Percentiles rank a stretch among this genome's conserved stretches.
These are phyloP conservation scores for Gonioctena quinquepunctata DNA, from an alignment of 1,140 invertebrate species.

Conservation along the genomic window DNA sequence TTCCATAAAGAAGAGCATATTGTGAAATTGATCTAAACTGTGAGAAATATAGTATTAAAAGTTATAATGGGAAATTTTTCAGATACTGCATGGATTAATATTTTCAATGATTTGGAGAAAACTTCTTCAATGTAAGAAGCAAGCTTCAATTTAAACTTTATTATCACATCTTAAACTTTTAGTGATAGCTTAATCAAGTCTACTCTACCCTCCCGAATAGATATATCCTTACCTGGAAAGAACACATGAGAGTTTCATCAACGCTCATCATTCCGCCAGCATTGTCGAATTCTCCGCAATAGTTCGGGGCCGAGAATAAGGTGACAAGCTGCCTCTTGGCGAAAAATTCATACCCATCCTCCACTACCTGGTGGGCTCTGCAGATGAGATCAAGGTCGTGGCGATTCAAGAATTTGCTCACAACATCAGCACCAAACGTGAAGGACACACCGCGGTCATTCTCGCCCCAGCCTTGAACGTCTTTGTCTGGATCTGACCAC, in stretches of 20 bases:
- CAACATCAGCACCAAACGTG: constrained; percentile 83
- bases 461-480: constrained; percentile 84
- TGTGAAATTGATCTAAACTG: no score
- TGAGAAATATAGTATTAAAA: no score
- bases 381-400: constrained; percentile 89
- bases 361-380: constrained; percentile 91
- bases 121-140: no score
- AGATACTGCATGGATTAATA: no score
- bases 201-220: no score
- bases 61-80: no score
- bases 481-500: constrained; percentile 92
- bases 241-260: constrained; percentile 99
- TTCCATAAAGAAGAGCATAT: no score
- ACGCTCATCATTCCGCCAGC: constrained; percentile 96
- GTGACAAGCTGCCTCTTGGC: constrained; percentile 90
- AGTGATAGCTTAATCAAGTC: no score
- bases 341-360: constrained; percentile 59
- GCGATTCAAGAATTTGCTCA: constrained; percentile 81
- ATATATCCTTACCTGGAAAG: constrained; percentile 75
- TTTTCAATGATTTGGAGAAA: no score
- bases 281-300: constrained; percentile 87
- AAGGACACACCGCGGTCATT: constrained; percentile 89
- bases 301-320: constrained; percentile 87
- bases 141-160: no score
- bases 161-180: no score